Base-by-base conservation (phyloP, 2,888 invertebrate species). In the Plebejus anna region DNA sequence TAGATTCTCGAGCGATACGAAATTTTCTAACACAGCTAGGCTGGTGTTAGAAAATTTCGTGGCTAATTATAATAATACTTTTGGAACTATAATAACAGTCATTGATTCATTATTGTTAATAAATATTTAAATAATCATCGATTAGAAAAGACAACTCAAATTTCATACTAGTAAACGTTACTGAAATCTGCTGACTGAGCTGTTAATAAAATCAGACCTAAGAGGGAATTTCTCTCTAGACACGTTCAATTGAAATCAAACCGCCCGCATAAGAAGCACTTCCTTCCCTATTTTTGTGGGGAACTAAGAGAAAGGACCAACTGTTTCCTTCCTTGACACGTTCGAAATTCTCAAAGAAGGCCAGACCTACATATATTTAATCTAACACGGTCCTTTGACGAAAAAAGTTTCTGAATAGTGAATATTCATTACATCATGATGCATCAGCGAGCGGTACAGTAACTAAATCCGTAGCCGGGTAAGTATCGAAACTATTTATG, bases 231-330 rank as follows among this genome's bases (percentile, higher is more conserved):
- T 66, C 51, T 16, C 36, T 16, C 66, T 7, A 57, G 66, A 70
- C 28, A 7, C 22, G 9, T 66, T 66, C 66, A 75, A 70, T 42
- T 47, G 59, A 28, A 73, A 59, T 77, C 42, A 77, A 75, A 66
- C 77, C 75, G 76, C 83, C 84, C 83, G 84, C 84, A 83, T 83
- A 81, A 82, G 82, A 83, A 79, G 80, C 76, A 75, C 81, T 79
- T 82, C 81, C 83, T 81, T 79, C 76, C 79, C 77, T 59, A 76
- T 72, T n/a, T 66, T 32, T 66, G 32, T 66, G 32, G 5, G 66
- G 66, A 32, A 66, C 13, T 32, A 11, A 66, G 55, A 13, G 16
- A 55, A 55, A 1, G 32, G 32, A 66, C 13, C 32, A n/a, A 57
- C 22, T 75, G 59, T 38, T 66, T 70, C 66, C 66, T 36, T 61